Evolutionary conservation across 2,113 vertebrate species (phyloP), one percentile per base, ranked within the genome.

Genomic region (Cephalopterus ornatus): DNA sequence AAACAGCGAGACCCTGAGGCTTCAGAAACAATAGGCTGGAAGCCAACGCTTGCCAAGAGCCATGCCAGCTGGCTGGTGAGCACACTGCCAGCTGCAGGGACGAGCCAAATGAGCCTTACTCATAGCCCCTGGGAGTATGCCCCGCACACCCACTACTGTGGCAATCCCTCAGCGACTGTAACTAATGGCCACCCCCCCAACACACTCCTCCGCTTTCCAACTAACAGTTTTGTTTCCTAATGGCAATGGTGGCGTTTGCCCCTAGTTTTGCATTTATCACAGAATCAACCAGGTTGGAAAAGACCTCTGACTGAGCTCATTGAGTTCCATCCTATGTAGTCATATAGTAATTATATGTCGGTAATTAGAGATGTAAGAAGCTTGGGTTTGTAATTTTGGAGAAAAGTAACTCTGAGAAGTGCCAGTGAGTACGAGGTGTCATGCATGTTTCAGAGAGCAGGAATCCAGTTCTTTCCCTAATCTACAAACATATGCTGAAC

Each of bases 281-380:
- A 62, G 26, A 61, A 61, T 35, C n/a, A 63, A 63, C 27, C 30
- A 63, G 39, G 8, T 14, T 63, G 39, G 26, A 63, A 63, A 63
- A 63, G 39, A 41, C 61, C 27, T 39, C 59, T 41, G 37, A 63
- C 37, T 30, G 61, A 63, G 39, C 14, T 63, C 39, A 42, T 14
- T 14, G 12, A 63, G 39, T 63, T 63, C 12, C 39, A 63, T 14
- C 27, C 39, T 42, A 28, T 42, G 24, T 6, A 67, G 41, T 18
- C 27, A 46, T 74, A 27, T 58, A 66, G 14, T 27, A 83, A 65
- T 49, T 26, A 27, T 20, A 4, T 56, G 24, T 46, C 0, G 0
- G 27, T 94, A 66, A 70, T 35, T 50, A 75, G 32, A 85, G 20
- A n/a, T 16, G 14, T 44, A 88, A 55, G 39, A 41, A 87, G 20